Base-by-base conservation (phyloP, 1,140 invertebrate species). In the Diabrotica undecimpunctata region DNA sequence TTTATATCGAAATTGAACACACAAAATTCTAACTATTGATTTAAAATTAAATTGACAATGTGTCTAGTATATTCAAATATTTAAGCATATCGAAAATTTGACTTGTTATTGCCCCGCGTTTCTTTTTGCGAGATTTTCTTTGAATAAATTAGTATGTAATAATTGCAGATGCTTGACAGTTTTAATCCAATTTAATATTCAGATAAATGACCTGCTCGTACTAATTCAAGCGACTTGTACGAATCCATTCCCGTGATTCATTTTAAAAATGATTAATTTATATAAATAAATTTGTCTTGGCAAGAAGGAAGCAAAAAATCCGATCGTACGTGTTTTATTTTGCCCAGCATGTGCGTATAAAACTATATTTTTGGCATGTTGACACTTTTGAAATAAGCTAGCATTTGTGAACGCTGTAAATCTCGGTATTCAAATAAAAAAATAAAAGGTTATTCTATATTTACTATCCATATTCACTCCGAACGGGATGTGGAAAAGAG, bases 401-500 rank as follows among this genome's bases (percentile, higher is more conserved):
- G 65, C 69, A 67, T 70, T 70, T 70, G 66, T 67, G 66, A 54
- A 64, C 61, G 69, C 58, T 63, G 69, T 70, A 70, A 70, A 65
- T 67, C 53, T 52, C 54, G 69, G 65, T 61, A 67, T 70, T 67
- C 58, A 65, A 66, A 66, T n/a, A 46, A 46, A 46, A 60, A 67
- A 70, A 50, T 54, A 52, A 39, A 54, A 54, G 61, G 39, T 50
- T 54, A 62, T 62, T 62, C 61, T 62, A 62, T 62, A 62, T 62
- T 62, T 62, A 62, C 38, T 25, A 57, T 41, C 7, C 36, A 12
- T 25, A 57, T 41, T 7, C 55, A 12, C n/a, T 57, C 38, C 36
- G 55, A 12, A 57, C n/a, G 36, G 10, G 6, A 37, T 57, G 54
- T 25, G 14, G 54, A 25, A 14, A 25, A 55, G 14, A 13, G 14